Conservation (phyloP, 2,888 invertebrate genomes). For the Drosophila prostipennis region DNA sequence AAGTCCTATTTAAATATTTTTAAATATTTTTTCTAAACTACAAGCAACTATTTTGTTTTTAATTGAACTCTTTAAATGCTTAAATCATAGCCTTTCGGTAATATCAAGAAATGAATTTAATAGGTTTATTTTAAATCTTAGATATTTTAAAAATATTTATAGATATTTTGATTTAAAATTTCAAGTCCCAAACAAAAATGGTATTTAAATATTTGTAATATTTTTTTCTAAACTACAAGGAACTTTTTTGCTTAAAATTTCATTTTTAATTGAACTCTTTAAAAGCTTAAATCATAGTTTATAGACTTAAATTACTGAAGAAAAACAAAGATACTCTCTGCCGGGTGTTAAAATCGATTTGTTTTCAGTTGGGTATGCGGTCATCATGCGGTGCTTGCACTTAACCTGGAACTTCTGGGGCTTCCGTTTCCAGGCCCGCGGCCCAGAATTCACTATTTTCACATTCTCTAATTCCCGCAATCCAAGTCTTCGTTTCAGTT, state of each 20-base stretch:
- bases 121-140: no score
- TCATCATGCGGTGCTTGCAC: constrained; percentile 60
- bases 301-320: neutral
- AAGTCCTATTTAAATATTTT: no score
- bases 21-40: no score
- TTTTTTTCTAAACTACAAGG: no score
- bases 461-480: constrained; percentile 36
- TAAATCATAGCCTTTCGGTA: no score
- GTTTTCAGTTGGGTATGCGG: constrained; percentile 6
- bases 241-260: no score
- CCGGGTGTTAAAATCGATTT: constrained; percentile 28
- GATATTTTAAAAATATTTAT: no score
- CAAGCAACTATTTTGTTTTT: neutral
- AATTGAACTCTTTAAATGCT: neutral
- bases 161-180: no score
- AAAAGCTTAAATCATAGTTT: neutral
- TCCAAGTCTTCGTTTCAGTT: constrained; percentile 47
- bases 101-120: no score
- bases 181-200: no score
- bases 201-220: no score
- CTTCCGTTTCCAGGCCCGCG: constrained; percentile 23
- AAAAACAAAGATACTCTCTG: neutral
- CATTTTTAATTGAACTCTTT: neutral
- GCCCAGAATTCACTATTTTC: constrained; percentile 24
- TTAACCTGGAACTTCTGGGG: constrained; percentile 67